Base-by-base conservation (phyloP, 1,140 invertebrate genomes). In the Sitophilus oryzae region DNA sequence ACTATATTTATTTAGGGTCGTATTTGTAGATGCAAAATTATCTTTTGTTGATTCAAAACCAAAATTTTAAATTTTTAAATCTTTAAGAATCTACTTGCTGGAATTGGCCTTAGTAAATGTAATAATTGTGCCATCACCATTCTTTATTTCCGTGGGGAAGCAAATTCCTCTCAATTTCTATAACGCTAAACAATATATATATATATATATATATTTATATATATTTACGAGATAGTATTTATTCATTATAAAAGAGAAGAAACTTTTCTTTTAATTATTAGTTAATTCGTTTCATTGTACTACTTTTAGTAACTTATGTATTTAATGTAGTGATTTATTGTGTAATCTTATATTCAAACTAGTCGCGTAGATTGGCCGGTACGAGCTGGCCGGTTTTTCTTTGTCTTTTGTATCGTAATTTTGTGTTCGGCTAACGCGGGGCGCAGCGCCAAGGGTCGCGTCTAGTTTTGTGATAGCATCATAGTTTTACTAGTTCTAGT, bases 81-180 rank as follows among this genome's bases (percentile, higher is more conserved):
- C n/a, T n/a, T n/a, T n/a, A n/a, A n/a, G n/a, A n/a, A n/a, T n/a
- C n/a, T n/a, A n/a, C n/a, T n/a, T n/a, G n/a, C n/a, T n/a, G n/a
- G n/a, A n/a, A n/a, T n/a, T n/a, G n/a, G n/a, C n/a, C n/a, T n/a
- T 52, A 53, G 37, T 56, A 41, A 43, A 60, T 61, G 56, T 59
- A 62, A 51, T 58, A 49, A 59, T 59, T 62, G 68, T 70, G 68
- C 68, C 68, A 70, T 70, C 60, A 56, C 58, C 56, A 47, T 64
- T 62, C 43, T n/a, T n/a, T n/a, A n/a, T 25, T 52, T 63, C 20
- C 57, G 56, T 57, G 47, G 56, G 43, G 49, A 59, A 52, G 20
- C 19, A 55, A 47, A 44, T 15, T 43, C 20, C 14, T 35, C 46
- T 37, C 51, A 21, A 44, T 15, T 50, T 19, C 36, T 42, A n/a